Evolutionary conservation across 2,888 invertebrate genomes (phyloP), one percentile per base, ranked within the genome.

Genomic region (Drosophila neonasuta): DNA sequence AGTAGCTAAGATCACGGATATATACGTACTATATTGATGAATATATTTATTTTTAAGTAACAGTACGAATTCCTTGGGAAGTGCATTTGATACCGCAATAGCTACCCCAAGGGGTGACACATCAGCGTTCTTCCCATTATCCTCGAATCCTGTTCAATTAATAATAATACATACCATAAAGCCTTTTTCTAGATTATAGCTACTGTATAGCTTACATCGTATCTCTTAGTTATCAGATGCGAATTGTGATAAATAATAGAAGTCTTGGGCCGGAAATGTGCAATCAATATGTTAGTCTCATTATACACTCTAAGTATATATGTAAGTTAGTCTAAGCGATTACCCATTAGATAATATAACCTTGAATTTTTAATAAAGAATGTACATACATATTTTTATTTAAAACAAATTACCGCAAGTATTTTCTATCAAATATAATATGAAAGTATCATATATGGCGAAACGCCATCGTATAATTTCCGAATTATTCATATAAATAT

Each of bases 191-290:
- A 41, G 39, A 41, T 15, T 41, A 41, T 41, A 39, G n/a, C 5
- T 39, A 11, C n/a, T 11, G n/a, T 67, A 51, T 72, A 71, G 72
- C 68, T 49, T 72, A 73, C 68, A 77, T 73, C 79, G 70, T 62
- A 75, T 78, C 77, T 60, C 32, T 51, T 64, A 77, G 68, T 71
- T 71, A 74, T 69, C 66, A 75, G 71, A 84, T 78, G 88, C 88
- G 86, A 89, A 90, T 90, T 90, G 90, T 90, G 90, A 90, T 90
- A 90, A 89, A 89, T 88, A 88, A 88, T 89, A 90, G 88, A 88
- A 89, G 89, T 90, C 86, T 87, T 84, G 82, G 90, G 90, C 90
- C 90, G 90, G 90, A 90, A 89, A 84, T 88, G 90, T 90, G 90
- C 90, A 90, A 90, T 90, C 80, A 85, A 88, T 86, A 84, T 75